Evolutionary conservation across 1,140 invertebrate genomes (phyloP).

Genomic region (Delia radicum): DNA sequence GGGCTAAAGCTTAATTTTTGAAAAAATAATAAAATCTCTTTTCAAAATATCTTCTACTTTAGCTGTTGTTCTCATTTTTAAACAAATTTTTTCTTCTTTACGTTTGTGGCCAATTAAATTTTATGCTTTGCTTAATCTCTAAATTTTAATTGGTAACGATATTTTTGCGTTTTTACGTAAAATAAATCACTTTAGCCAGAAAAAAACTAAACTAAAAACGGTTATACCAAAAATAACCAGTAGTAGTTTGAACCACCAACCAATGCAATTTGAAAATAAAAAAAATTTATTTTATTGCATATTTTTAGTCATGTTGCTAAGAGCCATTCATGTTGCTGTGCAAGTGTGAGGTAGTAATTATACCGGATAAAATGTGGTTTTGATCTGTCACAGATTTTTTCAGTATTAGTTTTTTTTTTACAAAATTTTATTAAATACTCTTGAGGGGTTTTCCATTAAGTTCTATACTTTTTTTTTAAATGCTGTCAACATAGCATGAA

Average conservation of each 20-base stretch:
- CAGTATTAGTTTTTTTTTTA: background rate
- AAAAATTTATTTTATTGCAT: background rate
- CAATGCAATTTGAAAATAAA: no score
- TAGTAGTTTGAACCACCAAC: background rate
- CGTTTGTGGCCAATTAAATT: background rate
- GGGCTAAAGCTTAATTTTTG: background rate
- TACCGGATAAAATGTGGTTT: background rate
- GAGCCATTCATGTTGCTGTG: background rate
- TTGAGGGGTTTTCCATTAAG: background rate
- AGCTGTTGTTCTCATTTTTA: background rate
- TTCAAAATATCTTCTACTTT: background rate
- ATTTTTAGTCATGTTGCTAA: background rate
- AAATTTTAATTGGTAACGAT: background rate
- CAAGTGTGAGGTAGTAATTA: background rate
- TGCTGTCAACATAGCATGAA: background rate
- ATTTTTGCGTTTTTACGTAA: background rate
- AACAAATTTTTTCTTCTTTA: no score
- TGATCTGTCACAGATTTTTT: no score
- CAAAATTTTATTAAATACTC: background rate
- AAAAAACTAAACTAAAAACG: background rate
- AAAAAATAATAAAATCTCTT: background rate
- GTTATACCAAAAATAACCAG: background rate
- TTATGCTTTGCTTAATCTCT: background rate
- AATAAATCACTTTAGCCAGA: background rate
- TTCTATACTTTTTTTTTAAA: no score